Conservation (phyloP, 2,888 invertebrate genomes). For the Pyrochroa serraticornis region DNA sequence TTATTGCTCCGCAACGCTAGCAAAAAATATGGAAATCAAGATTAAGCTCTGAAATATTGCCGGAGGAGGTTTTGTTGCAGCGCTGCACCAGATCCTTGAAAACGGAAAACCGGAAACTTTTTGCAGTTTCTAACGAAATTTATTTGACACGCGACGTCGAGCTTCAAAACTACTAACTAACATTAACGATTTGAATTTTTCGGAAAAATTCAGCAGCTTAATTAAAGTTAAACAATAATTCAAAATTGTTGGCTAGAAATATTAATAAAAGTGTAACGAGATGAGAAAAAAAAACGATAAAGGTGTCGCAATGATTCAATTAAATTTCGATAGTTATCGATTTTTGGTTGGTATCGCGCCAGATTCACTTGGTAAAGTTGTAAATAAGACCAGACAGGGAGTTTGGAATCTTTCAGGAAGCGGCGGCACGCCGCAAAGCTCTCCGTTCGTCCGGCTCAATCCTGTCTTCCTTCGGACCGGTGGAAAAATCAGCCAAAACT, state of each 20-base stretch:
- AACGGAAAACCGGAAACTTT: background rate
- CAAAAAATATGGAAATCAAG: conserved; percentile 8
- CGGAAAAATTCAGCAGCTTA: too few species aligned
- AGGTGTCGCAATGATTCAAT: too few species aligned
- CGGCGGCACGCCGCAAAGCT: conserved; percentile 52
- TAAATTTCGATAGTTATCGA: too few species aligned
- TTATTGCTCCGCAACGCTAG: conserved; percentile 12
- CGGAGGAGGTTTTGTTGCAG: conserved; percentile 4
- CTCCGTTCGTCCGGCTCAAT: conserved; percentile 46
- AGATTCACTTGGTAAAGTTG: conserved; percentile 36
- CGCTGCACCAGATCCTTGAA: too few species aligned
- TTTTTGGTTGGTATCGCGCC: too few species aligned
- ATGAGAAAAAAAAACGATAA: too few species aligned
- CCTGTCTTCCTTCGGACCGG: conserved; percentile 53
- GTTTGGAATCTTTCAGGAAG: conserved; percentile 50
- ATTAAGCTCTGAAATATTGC: conserved; percentile 16
- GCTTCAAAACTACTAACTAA: too few species aligned
- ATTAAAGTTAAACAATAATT: too few species aligned
- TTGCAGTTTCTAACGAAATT: background rate
- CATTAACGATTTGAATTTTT: too few species aligned
- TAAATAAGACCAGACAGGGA: conserved; percentile 51
- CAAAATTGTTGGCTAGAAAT: too few species aligned
- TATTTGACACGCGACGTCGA: background rate
- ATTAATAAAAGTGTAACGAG: too few species aligned
- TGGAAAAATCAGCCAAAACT: conserved; percentile 54